Base-by-base conservation (phyloP, 1,140 invertebrate species). In the Neoseiulus cucumeris region DNA sequence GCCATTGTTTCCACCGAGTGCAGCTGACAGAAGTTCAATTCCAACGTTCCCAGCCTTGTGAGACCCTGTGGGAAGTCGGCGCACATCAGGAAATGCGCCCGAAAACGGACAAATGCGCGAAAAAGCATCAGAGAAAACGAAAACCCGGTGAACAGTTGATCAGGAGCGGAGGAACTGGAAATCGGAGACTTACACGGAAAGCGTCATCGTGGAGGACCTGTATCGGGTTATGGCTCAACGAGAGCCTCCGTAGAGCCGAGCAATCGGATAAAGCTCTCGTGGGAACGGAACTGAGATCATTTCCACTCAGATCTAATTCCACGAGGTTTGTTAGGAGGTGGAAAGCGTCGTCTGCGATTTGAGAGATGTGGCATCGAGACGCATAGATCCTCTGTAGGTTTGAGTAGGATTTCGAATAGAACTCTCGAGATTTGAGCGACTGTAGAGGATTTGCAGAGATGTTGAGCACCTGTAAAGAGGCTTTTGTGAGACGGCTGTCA, bases 311-410 rank as follows among this genome's bases (percentile, higher is more conserved):
- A 72, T 89, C 86, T 44, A 89, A 73, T 72, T 89, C 86, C 2
- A 89, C 83, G 20, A 72, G 66, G 42, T 72, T 72, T 22, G 67
- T 66, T 28, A 72, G 39, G 30, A 70, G 69, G 45, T 72, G 68
- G 30, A 72, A 70, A 33, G 71, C 71, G 64, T 72, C 70, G 42
- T 84, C 80, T 73, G 92, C 85, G 74, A 94, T 89, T 76, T 86
- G 84, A 25, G 85, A 83, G 69, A 93, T 82, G 68, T 82, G 83
- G 74, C 89, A 92, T 68, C 80, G 83, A 42, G 84, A 80, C 71
- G 91, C 75, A 75, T 87, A 89, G 29, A 92, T 82, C 71, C 85
- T 82, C 76, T 92, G 90, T 66, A 92, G 77, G 76, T 92, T 91
- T 17, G 88, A 80, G 39, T 92, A 79, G 30, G 84, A 84, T 17